These are phyloP conservation scores for Psittacus erithacus DNA, from an alignment of 2,113 vertebrate genomes.

Conservation along the genomic window DNA sequence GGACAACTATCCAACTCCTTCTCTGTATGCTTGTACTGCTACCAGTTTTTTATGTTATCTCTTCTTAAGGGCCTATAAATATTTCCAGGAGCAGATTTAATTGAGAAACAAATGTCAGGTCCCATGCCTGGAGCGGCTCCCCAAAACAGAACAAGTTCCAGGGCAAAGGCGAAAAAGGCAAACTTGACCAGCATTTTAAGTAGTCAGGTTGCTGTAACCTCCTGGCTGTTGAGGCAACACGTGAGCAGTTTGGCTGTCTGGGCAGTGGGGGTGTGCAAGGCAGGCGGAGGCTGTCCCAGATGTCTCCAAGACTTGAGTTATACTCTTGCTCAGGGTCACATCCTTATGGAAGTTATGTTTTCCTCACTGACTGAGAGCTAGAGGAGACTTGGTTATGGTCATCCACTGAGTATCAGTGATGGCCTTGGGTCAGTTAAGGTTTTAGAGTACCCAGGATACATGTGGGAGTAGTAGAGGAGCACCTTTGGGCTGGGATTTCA, in stretches of 20 bases:
- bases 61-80: background rate
- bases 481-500: background rate
- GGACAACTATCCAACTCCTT: background rate
- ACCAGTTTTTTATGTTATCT: background rate
- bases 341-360: background rate
- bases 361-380: background rate
- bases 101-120: background rate
- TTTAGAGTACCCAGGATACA: background rate
- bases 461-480: background rate
- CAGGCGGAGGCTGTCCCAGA: background rate
- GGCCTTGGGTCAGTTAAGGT: background rate
- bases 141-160: background rate
- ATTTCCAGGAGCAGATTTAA: background rate
- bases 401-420: background rate
- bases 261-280: background rate
- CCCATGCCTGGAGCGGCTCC: background rate
- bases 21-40: background rate
- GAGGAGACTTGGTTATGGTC: background rate
- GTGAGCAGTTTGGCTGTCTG: background rate
- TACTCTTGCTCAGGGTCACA: background rate
- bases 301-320: background rate
- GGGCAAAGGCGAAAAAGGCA: background rate
- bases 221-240: fast-evolving
- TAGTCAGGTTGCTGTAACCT: background rate
- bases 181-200: background rate